phyloP scores from a whole-genome alignment of 2,113 vertebrate genomes.

The Engystomops pustulosus region DNA sequence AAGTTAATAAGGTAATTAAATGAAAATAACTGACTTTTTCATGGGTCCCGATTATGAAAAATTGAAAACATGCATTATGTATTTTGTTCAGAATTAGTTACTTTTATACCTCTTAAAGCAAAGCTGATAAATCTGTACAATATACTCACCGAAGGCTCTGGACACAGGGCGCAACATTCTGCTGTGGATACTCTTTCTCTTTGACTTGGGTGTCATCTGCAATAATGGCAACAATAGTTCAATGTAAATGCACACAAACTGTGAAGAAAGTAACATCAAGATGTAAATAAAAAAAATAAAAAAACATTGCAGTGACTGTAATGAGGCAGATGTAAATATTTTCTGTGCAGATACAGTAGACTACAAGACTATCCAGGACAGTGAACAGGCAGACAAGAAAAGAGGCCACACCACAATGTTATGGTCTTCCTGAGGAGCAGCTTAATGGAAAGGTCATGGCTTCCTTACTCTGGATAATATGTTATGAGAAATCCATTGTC shows the following conservation, averaged over 20 bases:
- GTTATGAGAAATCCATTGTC: not conserved
- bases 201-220: constrained; percentile 97
- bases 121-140: too few species aligned
- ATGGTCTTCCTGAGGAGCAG: not conserved
- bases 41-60: too few species aligned
- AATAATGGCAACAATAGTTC: constrained; percentile 60
- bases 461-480: not conserved
- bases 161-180: constrained; percentile 96
- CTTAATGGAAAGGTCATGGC: not conserved
- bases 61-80: too few species aligned
- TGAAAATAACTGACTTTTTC: too few species aligned
- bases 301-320: not conserved
- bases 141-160: constrained; percentile 89
- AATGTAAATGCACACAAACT: not conserved
- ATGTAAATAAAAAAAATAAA: not conserved
- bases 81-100: too few species aligned
- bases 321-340: not conserved
- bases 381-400: not conserved
- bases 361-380: not conserved
- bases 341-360: not conserved
- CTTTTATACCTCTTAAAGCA: too few species aligned
- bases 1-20: not conserved
- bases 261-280: not conserved
- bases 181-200: constrained; percentile 97
- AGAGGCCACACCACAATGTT: not conserved